These are phyloP conservation scores for Eubasilissa splendida DNA, from an alignment of 2,888 invertebrate genomes.

Conservation along the genomic window DNA sequence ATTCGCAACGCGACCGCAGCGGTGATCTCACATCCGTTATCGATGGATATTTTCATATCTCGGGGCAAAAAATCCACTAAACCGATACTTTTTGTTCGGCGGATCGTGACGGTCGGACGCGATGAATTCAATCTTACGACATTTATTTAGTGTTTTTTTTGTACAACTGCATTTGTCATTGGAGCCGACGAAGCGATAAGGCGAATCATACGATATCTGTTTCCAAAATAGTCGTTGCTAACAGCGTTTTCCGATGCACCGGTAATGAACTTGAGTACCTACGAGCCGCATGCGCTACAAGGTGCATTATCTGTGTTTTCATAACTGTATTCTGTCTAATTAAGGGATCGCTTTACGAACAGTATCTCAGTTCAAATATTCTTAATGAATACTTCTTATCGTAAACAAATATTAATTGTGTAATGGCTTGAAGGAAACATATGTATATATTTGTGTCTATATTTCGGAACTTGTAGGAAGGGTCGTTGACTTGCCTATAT, in stretches of 20 bases:
- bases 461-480: neutral
- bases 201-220: neutral
- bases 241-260: neutral
- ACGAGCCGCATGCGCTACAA: neutral
- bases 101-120: neutral
- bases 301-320: constrained; percentile 1
- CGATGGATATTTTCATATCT: neutral
- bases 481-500: neutral
- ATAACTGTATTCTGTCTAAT: constrained; percentile 27
- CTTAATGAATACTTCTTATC: constrained; percentile 25
- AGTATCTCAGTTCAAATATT: constrained; percentile 2
- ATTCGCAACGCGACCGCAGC: constrained; percentile 16
- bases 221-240: neutral
- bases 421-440: neutral
- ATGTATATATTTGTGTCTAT: neutral
- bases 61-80: neutral
- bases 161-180: neutral
- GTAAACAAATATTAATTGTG: constrained; percentile 19
- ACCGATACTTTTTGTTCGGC: neutral
- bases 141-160: neutral
- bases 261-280: too few relatives aligned
- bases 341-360: neutral
- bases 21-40: neutral
- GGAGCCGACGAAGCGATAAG: neutral
- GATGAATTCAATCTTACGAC: neutral